phyloP scores from a whole-genome alignment of 2,113 vertebrate genomes.

The Galeopterus variegatus region DNA sequence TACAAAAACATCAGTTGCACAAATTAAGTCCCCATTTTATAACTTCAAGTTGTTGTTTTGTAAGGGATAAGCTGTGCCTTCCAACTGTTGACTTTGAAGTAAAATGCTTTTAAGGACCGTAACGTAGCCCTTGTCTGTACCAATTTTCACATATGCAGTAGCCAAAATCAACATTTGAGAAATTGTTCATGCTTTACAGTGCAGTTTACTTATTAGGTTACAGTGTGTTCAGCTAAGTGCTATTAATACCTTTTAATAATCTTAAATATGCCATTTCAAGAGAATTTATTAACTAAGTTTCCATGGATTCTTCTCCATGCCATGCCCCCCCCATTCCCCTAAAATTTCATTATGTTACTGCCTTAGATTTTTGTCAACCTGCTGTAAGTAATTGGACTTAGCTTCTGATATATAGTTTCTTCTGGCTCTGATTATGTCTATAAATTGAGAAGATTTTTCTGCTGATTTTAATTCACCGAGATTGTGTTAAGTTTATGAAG shows the following conservation, averaged over 20 bases:
- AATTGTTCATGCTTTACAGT: neutral
- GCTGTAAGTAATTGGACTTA: neutral
- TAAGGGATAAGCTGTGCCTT: neutral
- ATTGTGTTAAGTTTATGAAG: conserved; percentile 16
- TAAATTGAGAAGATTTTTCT: conserved; percentile 18
- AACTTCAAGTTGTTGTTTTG: neutral
- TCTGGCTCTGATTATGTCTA: neutral
- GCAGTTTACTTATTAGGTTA: neutral
- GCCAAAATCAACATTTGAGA: conserved; percentile 49
- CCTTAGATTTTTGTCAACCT: conserved; percentile 59
- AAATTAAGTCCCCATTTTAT: neutral
- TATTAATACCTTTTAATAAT: neutral
- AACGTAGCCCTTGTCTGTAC: conserved; percentile 25
- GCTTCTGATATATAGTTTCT: neutral
- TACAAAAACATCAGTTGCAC: neutral
- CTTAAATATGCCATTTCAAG: neutral
- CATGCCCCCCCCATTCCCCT: neutral
- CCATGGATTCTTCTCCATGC: neutral
- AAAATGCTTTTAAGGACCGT: neutral
- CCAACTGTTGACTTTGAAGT: neutral
- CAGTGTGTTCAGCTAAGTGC: neutral
- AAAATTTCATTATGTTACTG: neutral
- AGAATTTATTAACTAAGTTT: conserved; percentile 22
- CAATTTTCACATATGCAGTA: neutral
- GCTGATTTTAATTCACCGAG: conserved; percentile 42